A percentile compares a stretch with the other conserved stretches of the same genome.
Evolutionary conservation across 2,797 vertebrate genomes (phyloP).

Genomic region (Coilia nasus): DNA sequence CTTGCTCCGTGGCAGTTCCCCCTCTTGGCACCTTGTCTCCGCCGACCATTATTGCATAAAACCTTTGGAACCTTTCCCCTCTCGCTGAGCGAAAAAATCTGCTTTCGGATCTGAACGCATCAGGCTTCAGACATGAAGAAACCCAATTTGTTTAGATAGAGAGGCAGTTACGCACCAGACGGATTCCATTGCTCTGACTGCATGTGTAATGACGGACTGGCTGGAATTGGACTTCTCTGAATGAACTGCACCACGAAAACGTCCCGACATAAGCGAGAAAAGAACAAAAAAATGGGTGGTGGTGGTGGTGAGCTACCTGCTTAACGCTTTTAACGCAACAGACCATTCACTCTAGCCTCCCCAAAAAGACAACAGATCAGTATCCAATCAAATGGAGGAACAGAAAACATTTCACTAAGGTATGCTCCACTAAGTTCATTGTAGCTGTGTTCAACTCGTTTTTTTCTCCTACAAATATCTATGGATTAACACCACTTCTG

Average conservation of each 20-base stretch:
- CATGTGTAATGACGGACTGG: conserved; percentile 75
- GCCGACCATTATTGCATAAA: conserved; percentile 46
- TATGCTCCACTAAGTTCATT: conserved; percentile 27
- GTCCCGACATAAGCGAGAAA: conserved; percentile 21
- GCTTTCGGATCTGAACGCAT: conserved; percentile 54
- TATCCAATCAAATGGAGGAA: background rate
- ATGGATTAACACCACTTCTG: no score
- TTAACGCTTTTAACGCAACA: background rate
- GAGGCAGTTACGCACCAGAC: conserved; percentile 71
- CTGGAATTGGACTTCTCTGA: conserved; percentile 71
- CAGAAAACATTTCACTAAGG: background rate
- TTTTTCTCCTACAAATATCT: background rate
- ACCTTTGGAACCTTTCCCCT: conserved; percentile 43
- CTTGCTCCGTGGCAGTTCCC: conserved; percentile 51
- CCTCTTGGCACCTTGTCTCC: conserved; percentile 42
- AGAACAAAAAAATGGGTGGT: background rate
- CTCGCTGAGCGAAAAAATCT: conserved; percentile 52
- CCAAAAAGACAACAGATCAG: background rate
- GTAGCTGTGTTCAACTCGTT: background rate
- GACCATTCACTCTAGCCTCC: background rate
- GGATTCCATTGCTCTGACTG: conserved; percentile 76
- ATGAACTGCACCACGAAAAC: conserved; percentile 50
- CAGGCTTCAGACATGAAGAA: conserved; percentile 69
- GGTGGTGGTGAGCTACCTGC: background rate
- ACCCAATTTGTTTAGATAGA: conserved; percentile 76